Base-by-base conservation (phyloP, 2,797 vertebrate genomes). In the Cirrhinus mrigala region DNA sequence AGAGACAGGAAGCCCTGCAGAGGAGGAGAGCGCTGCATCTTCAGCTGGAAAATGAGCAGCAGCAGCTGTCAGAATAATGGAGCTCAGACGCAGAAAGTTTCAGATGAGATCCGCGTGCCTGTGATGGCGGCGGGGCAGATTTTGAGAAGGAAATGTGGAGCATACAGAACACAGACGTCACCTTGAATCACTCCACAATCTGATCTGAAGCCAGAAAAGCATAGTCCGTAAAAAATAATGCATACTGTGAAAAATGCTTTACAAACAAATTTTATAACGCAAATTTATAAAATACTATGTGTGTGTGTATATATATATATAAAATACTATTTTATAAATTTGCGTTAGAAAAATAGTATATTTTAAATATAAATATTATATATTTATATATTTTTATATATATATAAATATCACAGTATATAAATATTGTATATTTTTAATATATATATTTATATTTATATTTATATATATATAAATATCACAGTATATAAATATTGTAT, bases 31-130 rank as follows among this genome's bases (percentile, higher is more conserved):
- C 12, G 10, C 44, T 81, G 50, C 50, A 82, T 64, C 76, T 60
- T 79, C 60, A 82, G 73, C 20, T 54, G 69, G 83, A 88, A 85
- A 86, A 87, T 74, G 74, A 89, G 27, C 71, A 88, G 81, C 73
- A 81, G 78, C 77, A 82, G 78, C 83, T 79, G 75, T 83, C 80
- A 83, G 76, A 79, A 85, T 83, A 79, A 85, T 68, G 68, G 44
- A 54, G 60, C 81, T 73, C 78, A 82, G 54, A 77, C 16, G 33
- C 37, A 69, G 77, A 81, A 82, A 71, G 76, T 64, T 68, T 73
- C 52, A 71, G 18, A 62, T 22, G 70, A 74, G 56, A 37, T 82
- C 58, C 24, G 56, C 18, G 15, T 7, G 14, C 18, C 29, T 33
- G n/a, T 62, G 81, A 82, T 62, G 20, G 69, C 22, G 29, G 70